Conservation (phyloP, 1,140 invertebrate species). For the Procambarus virginalis region DNA sequence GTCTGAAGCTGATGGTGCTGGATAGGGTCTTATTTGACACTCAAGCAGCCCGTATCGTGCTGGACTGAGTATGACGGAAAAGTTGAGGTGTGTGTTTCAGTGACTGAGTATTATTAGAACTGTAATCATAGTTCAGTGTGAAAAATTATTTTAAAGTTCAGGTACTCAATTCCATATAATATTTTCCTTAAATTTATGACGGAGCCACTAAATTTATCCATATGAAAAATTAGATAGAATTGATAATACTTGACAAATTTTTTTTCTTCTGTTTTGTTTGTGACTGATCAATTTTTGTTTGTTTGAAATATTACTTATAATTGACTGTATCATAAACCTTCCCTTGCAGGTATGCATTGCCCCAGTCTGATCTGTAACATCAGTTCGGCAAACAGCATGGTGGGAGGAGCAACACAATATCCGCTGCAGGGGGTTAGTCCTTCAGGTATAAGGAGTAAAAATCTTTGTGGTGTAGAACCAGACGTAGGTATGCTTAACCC, state of each 20-base stretch:
- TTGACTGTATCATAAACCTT: not conserved
- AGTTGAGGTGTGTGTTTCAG: slow-evolving; percentile 55
- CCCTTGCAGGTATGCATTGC: slow-evolving; percentile 83
- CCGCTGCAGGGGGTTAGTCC: slow-evolving; percentile 86
- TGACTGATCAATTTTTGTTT: not conserved
- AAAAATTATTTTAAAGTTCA: not conserved
- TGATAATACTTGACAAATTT: no score
- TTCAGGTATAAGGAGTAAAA: slow-evolving; percentile 78
- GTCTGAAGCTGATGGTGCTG: slow-evolving; percentile 76
- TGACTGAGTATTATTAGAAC: not conserved
- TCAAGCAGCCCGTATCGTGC: slow-evolving; percentile 82
- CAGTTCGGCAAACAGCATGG: slow-evolving; percentile 88
- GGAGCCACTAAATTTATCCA: no score
- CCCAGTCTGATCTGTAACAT: slow-evolving; percentile 90
- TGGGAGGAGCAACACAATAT: slow-evolving; percentile 92
- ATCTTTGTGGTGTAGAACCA: not conserved
- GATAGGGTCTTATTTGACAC: slow-evolving; percentile 81
- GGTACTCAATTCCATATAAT: not conserved
- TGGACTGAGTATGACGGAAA: slow-evolving; percentile 81
- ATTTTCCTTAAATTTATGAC: not conserved
- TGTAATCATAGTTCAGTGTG: not conserved
- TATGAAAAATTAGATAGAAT: no score
- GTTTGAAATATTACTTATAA: not conserved
- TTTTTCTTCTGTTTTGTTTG: no score
- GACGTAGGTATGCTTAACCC: no score